Conservation (phyloP, 2,113 vertebrate genomes). For the Gracilinanus agilis region DNA sequence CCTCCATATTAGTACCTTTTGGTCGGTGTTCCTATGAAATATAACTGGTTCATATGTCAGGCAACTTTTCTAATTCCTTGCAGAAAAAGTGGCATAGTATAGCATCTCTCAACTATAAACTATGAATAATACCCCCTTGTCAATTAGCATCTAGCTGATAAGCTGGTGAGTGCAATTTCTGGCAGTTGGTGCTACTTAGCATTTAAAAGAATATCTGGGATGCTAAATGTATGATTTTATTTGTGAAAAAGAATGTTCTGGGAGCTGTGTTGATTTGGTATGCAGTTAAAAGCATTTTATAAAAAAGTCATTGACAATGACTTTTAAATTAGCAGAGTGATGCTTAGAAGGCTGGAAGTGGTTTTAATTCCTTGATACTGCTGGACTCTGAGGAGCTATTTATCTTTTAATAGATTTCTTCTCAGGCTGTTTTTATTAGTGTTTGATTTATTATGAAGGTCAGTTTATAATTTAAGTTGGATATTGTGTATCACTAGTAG, state of each 20-base stretch:
- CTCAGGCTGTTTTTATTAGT: conserved; percentile 53
- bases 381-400: conserved; percentile 46
- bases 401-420: conserved; percentile 51
- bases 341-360: conserved; percentile 59
- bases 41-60: not conserved
- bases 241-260: conserved; percentile 65
- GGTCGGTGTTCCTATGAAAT: not conserved
- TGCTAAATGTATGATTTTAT: conserved; percentile 60
- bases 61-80: not conserved
- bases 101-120: conserved; percentile 41
- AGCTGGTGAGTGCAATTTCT: conserved; percentile 65
- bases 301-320: conserved; percentile 45
- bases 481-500: conserved; percentile 8
- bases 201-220: conserved; percentile 56
- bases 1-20: not conserved
- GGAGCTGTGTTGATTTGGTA: conserved; percentile 62
- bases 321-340: conserved; percentile 24
- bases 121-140: conserved; percentile 20
- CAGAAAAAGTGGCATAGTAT: conserved; percentile 14
- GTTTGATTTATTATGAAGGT: conserved; percentile 40
- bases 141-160: conserved; percentile 50
- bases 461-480: conserved; percentile 29
- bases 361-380: conserved; percentile 62
- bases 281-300: conserved; percentile 46
- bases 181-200: conserved; percentile 42